Evolutionary conservation across 2,888 invertebrate genomes (phyloP), one percentile per base, ranked within the genome.

Genomic region (Tridacna crocea): DNA sequence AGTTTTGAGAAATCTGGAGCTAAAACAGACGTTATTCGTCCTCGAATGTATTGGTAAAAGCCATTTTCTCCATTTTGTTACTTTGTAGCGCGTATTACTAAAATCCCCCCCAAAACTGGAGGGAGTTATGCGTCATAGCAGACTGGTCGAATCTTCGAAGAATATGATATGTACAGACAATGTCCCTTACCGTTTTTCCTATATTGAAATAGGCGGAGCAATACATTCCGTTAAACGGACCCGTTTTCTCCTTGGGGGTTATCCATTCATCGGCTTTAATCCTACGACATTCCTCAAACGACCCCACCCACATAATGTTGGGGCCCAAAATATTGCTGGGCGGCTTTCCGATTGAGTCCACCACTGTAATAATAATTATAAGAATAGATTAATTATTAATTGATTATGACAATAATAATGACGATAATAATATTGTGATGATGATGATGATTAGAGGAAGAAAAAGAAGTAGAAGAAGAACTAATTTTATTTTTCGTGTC

Each of bases 301-400:
- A 77, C 6, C 89, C 89, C 10, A 83, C n/a, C 88, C 88, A 87
- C 26, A 36, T 66, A 0, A 77, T n/a, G 63, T 85, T 73, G 0
- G 79, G 77, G 0, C 82, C 78, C 0, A 80, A 58, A 10, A 88
- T 63, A 47, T 82, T 84, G 24, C 83, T 75, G 10, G 73, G 74
- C 4, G 88, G 88, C 48, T 88, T 89, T 8, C 85, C 89, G 0
- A 73, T 68, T 0, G 89, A 85, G 65, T 89, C 89, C 8, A 89
- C 13, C 87, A 88, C 89, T 89, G 75, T 17, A 79, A 78, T 15
- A 66, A 19, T 22, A 24, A n/a, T n/a, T 4, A n/a, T 22, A 19
- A 19, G 2, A 55, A 19, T 55, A 55, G 10, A 13, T 51, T 55
- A 19, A 19, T 55, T 6, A n/a, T n/a, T 55, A 4, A 13, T 51